Conservation (phyloP, 2,797 vertebrate species). For the Pangasius krempfi region DNA sequence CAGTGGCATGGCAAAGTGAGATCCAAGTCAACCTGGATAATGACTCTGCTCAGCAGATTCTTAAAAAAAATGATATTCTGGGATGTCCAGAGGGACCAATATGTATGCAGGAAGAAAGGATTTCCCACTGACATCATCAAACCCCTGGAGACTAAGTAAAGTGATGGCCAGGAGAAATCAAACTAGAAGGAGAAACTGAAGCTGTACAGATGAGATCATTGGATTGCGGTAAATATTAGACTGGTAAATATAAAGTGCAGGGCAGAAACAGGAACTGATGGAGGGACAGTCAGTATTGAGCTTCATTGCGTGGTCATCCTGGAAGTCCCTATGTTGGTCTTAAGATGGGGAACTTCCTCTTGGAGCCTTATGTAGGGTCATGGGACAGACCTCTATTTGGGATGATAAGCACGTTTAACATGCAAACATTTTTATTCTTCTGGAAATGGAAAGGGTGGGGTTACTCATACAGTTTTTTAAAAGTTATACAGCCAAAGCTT, state of each 20-base stretch:
- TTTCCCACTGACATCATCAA: not conserved
- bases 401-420: conserved; percentile 2
- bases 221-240: not conserved
- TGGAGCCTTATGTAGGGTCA: not conserved
- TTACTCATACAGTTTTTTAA: not conserved
- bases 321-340: not conserved
- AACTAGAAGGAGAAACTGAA: not conserved
- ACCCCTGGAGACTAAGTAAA: not conserved
- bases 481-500: not conserved
- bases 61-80: not conserved
- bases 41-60: not conserved
- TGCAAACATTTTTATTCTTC: not conserved
- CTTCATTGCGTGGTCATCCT: conserved; percentile 7
- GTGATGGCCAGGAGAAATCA: not conserved
- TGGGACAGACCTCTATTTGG: not conserved
- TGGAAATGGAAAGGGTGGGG: not conserved
- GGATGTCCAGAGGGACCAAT: not conserved
- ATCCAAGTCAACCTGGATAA: not conserved
- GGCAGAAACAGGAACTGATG: conserved; percentile 4
- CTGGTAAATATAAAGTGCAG: not conserved
- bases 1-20: not conserved
- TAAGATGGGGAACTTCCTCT: conserved; percentile 1
- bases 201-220: not conserved
- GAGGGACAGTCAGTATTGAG: not conserved
- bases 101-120: not conserved